Percentiles rank a stretch among this genome's conserved stretches.
Evolutionary conservation across 2,888 invertebrate species (phyloP).

Genomic region (Macrophya annulata): DNA sequence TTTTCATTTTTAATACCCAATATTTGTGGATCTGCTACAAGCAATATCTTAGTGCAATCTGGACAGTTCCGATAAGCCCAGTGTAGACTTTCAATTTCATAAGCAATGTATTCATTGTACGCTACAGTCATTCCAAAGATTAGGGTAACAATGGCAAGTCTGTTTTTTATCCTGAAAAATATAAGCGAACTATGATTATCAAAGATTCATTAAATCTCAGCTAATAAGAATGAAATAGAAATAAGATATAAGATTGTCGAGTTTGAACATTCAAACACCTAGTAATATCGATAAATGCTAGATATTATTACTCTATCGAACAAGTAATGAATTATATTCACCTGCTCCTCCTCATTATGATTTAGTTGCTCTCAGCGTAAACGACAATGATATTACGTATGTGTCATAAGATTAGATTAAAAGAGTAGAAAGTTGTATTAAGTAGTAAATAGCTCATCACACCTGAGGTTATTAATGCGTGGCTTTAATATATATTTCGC

Average conservation of each 20-base stretch:
- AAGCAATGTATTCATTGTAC: slow-evolving; percentile 83
- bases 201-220: background rate
- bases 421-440: background rate
- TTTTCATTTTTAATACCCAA: slow-evolving; percentile 90
- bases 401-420: background rate
- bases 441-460: background rate
- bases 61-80: slow-evolving; percentile 79
- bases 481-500: background rate
- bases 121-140: slow-evolving; percentile 72
- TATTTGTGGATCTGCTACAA: slow-evolving; percentile 96
- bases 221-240: too few relatives aligned
- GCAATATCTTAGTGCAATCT: slow-evolving; percentile 85
- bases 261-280: background rate
- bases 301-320: background rate
- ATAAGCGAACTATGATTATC: background rate
- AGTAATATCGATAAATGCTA: background rate
- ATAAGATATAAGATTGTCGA: background rate
- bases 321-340: slow-evolving; percentile 7
- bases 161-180: slow-evolving; percentile 68
- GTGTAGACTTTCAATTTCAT: slow-evolving; percentile 80
- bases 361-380: background rate
- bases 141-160: slow-evolving; percentile 65
- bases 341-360: slow-evolving; percentile 45
- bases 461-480: background rate
- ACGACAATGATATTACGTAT: background rate